Base-by-base conservation (phyloP, 2,888 invertebrate species). In the Venusia cambrica region DNA sequence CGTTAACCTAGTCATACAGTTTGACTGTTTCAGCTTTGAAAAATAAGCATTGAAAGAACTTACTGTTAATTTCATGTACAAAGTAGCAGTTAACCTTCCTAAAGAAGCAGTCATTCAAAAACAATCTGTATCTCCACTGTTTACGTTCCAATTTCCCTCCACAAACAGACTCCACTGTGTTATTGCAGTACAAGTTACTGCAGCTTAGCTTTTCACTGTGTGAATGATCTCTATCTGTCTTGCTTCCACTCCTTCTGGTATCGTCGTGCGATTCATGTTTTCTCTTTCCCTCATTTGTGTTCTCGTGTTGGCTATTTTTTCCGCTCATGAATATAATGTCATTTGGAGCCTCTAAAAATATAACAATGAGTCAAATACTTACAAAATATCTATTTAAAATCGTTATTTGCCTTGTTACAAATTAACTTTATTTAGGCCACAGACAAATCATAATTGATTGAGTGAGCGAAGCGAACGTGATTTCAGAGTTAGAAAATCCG, bases 71-170 rank as follows among this genome's bases (percentile, higher is more conserved):
- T 1, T 57, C 59, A 39, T 73, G 60, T 15, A 49, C 71, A 19
- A 85, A 79, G 0, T 49, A 68, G 19, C 85, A 85, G 8, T 84
- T 85, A 0, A 85, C 85, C 46, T 81, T 84, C 5, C 73, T 62
- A 3, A 73, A 83, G 15, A 53, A 84, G 20, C 85, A 85, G 0
- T 78, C 73, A 4, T 85, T 85, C 16, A 73, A 26, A 33, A 85
- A 85, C 4, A 80, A 6, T 25, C 85, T 62, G 20, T 71, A 71
- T 31, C 48, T 67, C 55, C 57, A 57, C 0, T 52, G 46, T 0
- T 53, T 59, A 13, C 66, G 54, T 0, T 76, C 66, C 0, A 60
- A 25, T 48, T 72, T 79, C 0, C 53, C 64, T 0, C 80, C 85
- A 18, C 85, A 85, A 0, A 81, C 34, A 0, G 77, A 60, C 0